phyloP scores from a whole-genome alignment of 1,140 invertebrate species.

The Monochamus saltuarius region DNA sequence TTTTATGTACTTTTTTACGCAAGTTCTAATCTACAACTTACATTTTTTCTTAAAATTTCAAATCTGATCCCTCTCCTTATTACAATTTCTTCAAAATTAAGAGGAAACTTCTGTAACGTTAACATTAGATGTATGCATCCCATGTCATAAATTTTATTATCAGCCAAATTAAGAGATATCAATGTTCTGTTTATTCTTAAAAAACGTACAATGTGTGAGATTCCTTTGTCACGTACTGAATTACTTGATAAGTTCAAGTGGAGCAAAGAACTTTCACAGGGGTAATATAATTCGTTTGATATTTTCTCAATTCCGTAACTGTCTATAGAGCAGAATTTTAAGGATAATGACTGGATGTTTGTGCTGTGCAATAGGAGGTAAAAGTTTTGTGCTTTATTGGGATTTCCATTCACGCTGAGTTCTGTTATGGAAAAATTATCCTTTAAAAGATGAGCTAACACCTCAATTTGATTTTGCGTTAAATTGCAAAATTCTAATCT shows the following conservation, averaged over 20 bases:
- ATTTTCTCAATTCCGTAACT: slow-evolving; percentile 39
- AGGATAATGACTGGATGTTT: slow-evolving; percentile 37
- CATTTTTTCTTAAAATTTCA: slow-evolving; percentile 8
- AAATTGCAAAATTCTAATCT: slow-evolving; percentile 44
- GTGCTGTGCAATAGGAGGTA: slow-evolving; percentile 13
- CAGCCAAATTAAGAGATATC: slow-evolving; percentile 42
- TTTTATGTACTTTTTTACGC: no score
- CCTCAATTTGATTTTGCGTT: slow-evolving; percentile 37
- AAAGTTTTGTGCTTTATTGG: slow-evolving; percentile 31
- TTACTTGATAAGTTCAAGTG: slow-evolving; percentile 32
- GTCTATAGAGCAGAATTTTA: slow-evolving; percentile 43
- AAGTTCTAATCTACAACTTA: no score
- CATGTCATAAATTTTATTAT: slow-evolving; percentile 44
- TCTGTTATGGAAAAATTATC: slow-evolving; percentile 30
- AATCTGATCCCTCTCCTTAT: slow-evolving; percentile 25
- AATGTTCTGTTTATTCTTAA: slow-evolving; percentile 39
- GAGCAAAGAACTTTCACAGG: slow-evolving; percentile 11
- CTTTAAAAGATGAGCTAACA: slow-evolving; percentile 38
- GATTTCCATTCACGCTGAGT: slow-evolving; percentile 46
- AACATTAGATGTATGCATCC: slow-evolving; percentile 35
- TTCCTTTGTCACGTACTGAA: slow-evolving; percentile 24
- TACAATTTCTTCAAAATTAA: slow-evolving; percentile 42
- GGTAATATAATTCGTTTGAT: slow-evolving; percentile 29
- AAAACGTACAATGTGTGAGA: slow-evolving; percentile 20
- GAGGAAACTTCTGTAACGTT: slow-evolving; percentile 29